Conservation (phyloP, 2,888 invertebrate species). For the Sarcophaga subvicina region DNA sequence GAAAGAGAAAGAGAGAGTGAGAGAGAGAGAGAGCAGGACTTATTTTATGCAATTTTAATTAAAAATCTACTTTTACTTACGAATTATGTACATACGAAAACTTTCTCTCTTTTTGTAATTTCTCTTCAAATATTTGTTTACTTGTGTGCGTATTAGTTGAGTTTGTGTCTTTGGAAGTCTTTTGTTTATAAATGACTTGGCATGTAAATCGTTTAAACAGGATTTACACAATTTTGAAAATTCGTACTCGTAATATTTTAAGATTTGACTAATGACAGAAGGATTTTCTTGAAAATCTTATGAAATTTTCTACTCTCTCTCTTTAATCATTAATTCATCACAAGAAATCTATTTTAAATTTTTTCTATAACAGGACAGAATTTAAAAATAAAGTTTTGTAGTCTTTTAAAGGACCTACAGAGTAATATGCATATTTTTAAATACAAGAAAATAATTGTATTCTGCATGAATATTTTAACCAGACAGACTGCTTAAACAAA, state of each 20-base stretch:
- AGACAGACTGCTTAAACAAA: too few species aligned
- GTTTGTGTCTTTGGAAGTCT: neutral
- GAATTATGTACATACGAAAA: neutral
- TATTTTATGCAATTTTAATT: constrained; percentile 66
- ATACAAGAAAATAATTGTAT: too few species aligned
- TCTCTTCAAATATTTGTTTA: neutral
- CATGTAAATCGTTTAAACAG: neutral
- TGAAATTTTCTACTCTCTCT: too few species aligned
- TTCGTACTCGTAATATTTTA: neutral
- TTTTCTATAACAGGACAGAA: too few species aligned
- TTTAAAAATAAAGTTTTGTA: too few species aligned
- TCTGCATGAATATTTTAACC: too few species aligned
- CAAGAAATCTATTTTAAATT: too few species aligned
- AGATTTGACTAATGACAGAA: neutral
- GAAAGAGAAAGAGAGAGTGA: neutral
- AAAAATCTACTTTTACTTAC: constrained; percentile 64
- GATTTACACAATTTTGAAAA: neutral
- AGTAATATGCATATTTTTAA: too few species aligned
- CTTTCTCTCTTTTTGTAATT: neutral
- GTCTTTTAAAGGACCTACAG: too few species aligned
- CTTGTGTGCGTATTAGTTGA: neutral
- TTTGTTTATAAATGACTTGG: neutral
- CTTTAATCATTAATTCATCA: too few species aligned
- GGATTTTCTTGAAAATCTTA: too few species aligned
- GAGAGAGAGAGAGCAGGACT: neutral